Evolutionary conservation across 2,888 invertebrate species (phyloP), one percentile per base, ranked within the genome.

Genomic region (Plebejus melissa): DNA sequence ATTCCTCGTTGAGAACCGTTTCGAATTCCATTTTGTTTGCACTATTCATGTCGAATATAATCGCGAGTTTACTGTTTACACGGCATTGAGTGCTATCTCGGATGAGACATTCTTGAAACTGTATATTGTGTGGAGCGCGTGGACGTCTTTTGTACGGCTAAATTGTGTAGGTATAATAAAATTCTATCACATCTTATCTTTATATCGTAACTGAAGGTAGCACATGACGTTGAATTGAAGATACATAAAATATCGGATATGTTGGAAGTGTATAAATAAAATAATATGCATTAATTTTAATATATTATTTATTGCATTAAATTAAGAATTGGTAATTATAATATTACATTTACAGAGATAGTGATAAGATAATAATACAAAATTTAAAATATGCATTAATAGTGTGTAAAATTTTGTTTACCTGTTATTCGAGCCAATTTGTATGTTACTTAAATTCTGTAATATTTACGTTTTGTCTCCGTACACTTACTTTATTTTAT

Each of bases 1-100:
- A 79, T 82, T 89, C 89, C 75, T 82, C 83, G 77, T 89, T 87
- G 69, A 91, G 81, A 76, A 90, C 86, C 9, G 83, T 82, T 77
- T 91, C 91, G 77, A 91, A 90, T 57, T 88, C 84, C 78, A 80
- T 80, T 75, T 83, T 79, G 9, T 80, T 75, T 69, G 83, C 87
- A 83, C 83, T 81, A 16, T 32, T 71, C n/a, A 3, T 16, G 11
- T 65, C 28, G 32, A 60, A 60, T 60, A 28, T 60, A 58, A 16
- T 65, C 65, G 65, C 32, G 32, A 65, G 71, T 71, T 41, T 46
- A 46, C 41, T 28, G 28, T 71, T 71, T 71, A 71, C n/a, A 28
- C 46, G 70, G 46, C 22, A 54, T 54, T 2, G 54, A 54, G 32
- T 50, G 28, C 50, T 28, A 72, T 54, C 50, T 72, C 28, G 1